Evolutionary conservation across 2,888 invertebrate species (phyloP), one percentile per base, ranked within the genome.

Genomic region (Psylliodes chrysocephalus): DNA sequence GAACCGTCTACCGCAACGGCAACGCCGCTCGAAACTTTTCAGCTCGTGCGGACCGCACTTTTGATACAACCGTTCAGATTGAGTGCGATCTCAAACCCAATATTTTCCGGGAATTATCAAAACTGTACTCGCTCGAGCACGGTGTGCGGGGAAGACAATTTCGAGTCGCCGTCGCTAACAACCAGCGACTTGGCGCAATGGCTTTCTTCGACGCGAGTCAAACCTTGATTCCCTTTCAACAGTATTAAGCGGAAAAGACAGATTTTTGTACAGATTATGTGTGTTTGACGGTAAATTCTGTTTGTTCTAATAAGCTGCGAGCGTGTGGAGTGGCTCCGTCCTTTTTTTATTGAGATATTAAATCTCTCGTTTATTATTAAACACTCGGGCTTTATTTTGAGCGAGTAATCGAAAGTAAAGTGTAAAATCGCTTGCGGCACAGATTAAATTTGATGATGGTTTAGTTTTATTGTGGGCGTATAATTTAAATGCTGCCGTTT

Each of bases 231-330:
- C 75, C 77, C 67, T 75, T 75, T 75, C 76, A 73, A 75, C 75
- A 74, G 75, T 71, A 75, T 75, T 75, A 76, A 77, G 76, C 74
- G 76, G 74, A 76, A 74, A 75, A 75, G 75, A 74, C 76, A 73
- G 77, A 76, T 77, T 77, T 76, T 76, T 75, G 69, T 72, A 68
- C 72, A 73, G 75, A 77, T 77, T 77, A 76, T 59, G 59, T 70
- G 69, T 70, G 71, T 71, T 71, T 71, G 67, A 70, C 64, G 67
- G 66, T 64, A 57, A 55, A 68, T 68, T 69, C 62, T 66, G 66
- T 73, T 74, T 73, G 70, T 73, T 70, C 64, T 59, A 69, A 71
- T 69, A 64, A 67, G 63, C 67, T 62, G 65, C 54, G 56, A 47
- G 61, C 57, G 55, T 55, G 44, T 55, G 19, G 30, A 55, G 30